These are phyloP conservation scores for Aricia agestis DNA, from an alignment of 1,140 invertebrate genomes.

Conservation along the genomic window DNA sequence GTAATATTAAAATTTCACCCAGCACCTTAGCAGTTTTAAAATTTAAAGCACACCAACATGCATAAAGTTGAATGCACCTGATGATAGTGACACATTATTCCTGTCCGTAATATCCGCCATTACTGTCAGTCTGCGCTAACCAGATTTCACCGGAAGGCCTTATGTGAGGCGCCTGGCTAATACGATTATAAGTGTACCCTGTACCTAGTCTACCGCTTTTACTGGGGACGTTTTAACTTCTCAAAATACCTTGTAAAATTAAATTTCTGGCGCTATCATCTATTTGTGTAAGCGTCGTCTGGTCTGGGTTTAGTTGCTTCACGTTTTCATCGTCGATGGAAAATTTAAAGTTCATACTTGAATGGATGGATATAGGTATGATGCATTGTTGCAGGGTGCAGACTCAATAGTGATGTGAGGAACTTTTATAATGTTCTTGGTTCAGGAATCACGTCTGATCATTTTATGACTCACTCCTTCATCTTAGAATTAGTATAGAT, in stretches of 20 bases:
- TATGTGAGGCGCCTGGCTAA: slow-evolving; percentile 47
- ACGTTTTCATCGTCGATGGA: not conserved
- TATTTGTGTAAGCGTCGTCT: not conserved
- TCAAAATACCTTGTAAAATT: slow-evolving; percentile 12
- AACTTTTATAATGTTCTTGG: not conserved
- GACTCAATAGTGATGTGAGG: not conserved
- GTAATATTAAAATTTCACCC: too few relatives aligned
- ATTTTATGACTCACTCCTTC: not conserved
- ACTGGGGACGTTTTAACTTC: slow-evolving; percentile 11
- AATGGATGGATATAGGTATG: not conserved
- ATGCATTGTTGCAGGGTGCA: not conserved
- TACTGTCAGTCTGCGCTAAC: slow-evolving; percentile 25
- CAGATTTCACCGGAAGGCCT: slow-evolving; percentile 41
- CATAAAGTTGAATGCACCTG: not conserved
- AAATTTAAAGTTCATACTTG: not conserved
- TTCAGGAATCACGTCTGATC: not conserved
- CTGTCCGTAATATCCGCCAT: not conserved
- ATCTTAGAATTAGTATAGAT: not conserved
- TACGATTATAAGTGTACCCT: slow-evolving; percentile 53
- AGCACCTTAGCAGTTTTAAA: not conserved
- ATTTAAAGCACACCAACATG: not conserved
- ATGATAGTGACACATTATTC: not conserved
- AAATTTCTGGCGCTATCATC: slow-evolving; percentile 24
- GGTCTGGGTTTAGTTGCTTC: not conserved
- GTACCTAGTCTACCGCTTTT: slow-evolving; percentile 21